These are phyloP conservation scores for Epinephelus fuscoguttatus DNA, from an alignment of 2,113 vertebrate species.

Conservation along the genomic window DNA sequence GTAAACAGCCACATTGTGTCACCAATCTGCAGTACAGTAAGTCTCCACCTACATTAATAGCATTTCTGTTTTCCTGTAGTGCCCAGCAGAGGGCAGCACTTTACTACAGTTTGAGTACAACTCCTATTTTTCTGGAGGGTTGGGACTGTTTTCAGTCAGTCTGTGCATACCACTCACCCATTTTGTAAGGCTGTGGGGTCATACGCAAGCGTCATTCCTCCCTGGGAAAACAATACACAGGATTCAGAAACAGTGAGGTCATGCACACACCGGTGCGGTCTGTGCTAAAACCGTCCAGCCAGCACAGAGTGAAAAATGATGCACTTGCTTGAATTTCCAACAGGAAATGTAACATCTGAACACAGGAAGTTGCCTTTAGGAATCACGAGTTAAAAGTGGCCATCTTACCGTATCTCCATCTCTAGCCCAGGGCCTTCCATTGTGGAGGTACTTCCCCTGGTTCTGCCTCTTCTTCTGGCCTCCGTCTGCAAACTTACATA, in stretches of 20 bases:
- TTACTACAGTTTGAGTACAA: not conserved
- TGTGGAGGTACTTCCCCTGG: conserved; percentile 93
- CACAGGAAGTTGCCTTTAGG: not conserved
- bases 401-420: conserved; percentile 89
- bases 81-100: conserved; percentile 66
- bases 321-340: not conserved
- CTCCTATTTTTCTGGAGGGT: conserved; percentile 55
- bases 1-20: not conserved
- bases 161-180: conserved; percentile 87
- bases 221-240: conserved; percentile 84
- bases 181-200: conserved; percentile 95
- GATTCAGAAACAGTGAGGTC: conserved; percentile 77
- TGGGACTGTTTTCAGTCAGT: conserved; percentile 77
- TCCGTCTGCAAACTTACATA: conserved; percentile 96
- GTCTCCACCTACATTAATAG: not conserved
- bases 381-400: not conserved
- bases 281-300: conserved; percentile 17
- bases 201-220: conserved; percentile 93
- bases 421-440: conserved; percentile 91
- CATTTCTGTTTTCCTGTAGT: not conserved
- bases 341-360: not conserved
- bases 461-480: conserved; percentile 96
- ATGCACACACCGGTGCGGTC: conserved; percentile 49
- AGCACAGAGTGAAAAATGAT: not conserved
- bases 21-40: not conserved